Conservation (phyloP, 2,797 vertebrate species). For the Molossus molossus region DNA sequence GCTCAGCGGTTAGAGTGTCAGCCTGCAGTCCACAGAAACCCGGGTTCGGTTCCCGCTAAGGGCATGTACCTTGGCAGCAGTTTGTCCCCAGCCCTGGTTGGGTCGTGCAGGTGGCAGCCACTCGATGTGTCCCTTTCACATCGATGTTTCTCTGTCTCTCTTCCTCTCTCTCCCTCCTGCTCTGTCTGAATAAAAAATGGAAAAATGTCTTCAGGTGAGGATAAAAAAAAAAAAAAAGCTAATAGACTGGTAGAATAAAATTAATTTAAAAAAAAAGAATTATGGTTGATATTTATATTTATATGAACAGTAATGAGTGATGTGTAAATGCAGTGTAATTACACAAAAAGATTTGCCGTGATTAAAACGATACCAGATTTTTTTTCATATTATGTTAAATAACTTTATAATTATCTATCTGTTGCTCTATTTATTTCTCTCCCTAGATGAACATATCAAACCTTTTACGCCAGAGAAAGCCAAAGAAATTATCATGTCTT, state of each 20-base stretch:
- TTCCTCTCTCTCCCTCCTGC: too few species aligned
- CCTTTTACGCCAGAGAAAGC: constrained; percentile 94
- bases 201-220: too few species aligned
- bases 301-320: constrained; percentile 3
- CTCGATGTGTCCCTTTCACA: too few species aligned
- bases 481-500: constrained; percentile 91
- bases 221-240: too few species aligned
- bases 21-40: too few species aligned
- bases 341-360: constrained; percentile 27
- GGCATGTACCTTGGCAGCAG: neutral
- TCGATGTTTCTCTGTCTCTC: too few species aligned
- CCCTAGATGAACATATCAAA: constrained; percentile 88
- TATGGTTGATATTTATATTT: constrained; percentile 47
- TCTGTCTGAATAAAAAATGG: too few species aligned
- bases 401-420: constrained; percentile 65
- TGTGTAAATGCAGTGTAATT: neutral
- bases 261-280: neutral
- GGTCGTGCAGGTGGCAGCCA: too few species aligned
- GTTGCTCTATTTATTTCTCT: constrained; percentile 65
- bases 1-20: too few species aligned
- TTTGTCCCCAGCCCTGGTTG: too few species aligned
- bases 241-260: too few species aligned
- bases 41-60: too few species aligned
- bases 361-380: constrained; percentile 48
- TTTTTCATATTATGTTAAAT: constrained; percentile 27